phyloP scores from a whole-genome alignment of 2,888 invertebrate genomes.

The Ochropleura leucogaster region DNA sequence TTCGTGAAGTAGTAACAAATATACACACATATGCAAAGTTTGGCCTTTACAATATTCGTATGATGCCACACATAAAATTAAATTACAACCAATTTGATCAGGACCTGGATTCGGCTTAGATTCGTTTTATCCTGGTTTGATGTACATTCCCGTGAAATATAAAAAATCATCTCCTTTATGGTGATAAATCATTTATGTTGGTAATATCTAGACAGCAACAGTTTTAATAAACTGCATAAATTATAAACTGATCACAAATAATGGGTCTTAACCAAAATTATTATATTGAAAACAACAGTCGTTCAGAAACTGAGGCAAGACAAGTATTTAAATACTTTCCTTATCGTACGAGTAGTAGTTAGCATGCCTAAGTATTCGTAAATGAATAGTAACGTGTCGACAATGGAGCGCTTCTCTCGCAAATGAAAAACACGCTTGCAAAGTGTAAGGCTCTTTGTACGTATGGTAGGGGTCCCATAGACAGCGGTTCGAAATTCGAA shows the following conservation, averaged over 20 bases:
- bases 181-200: not conserved
- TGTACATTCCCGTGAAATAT: not conserved
- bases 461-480: constrained; percentile 56
- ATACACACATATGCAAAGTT: too few species aligned
- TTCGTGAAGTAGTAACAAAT: too few species aligned
- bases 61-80: not conserved
- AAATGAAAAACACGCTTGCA: constrained; percentile 81
- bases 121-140: not conserved
- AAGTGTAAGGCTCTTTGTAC: constrained; percentile 79
- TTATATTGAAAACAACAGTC: not conserved
- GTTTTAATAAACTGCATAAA: too few species aligned
- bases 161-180: not conserved
- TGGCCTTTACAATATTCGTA: too few species aligned
- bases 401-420: constrained; percentile 75
- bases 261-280: not conserved
- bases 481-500: constrained; percentile 53
- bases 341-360: not conserved
- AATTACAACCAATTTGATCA: not conserved
- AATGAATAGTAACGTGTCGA: constrained; percentile 68
- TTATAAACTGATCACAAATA: not conserved
- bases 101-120: not conserved
- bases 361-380: constrained; percentile 47
- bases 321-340: not conserved
- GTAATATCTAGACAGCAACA: too few species aligned
- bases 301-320: not conserved